Evolutionary conservation across 2,797 vertebrate species (phyloP), one percentile per base, ranked within the genome.

Genomic region (Muscicapa comitata): DNA sequence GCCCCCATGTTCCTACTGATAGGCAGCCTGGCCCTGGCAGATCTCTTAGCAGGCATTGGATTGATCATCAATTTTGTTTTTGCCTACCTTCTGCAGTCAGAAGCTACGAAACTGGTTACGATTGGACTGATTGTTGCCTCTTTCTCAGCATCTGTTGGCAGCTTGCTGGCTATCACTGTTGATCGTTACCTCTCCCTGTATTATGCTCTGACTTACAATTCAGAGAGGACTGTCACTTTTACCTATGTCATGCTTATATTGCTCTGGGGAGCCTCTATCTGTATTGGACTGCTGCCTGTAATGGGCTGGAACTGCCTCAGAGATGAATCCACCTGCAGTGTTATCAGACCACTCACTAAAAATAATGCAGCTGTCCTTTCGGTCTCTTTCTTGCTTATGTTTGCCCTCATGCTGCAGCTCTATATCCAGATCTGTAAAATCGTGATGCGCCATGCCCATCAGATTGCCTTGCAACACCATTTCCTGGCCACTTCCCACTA

Each of bases 341-440:
- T 99, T 96, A 99, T 99, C 95, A 98, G 99, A 65, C 99, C 99
- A 0, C 98, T 99, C 84, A 99, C 99, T 31, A 99, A 99, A 98
- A 99, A 99, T 98, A 99, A 99, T 78, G 97, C 99, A 3, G 99
- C 99, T 1, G 98, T 99, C 79, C 98, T 99, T 13, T 99, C 99
- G 0, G 97, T 99, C 83, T 99, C 99, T 84, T 99, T 99, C 98
- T 98, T 99, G 97, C 98, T 99, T 90, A 99, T 99, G 96, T 99
- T 99, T 25, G 99, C 99, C 51, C 98, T 99, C 95, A 99, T 99
- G 99, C 98, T 99, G 85, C 99, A 99, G 97, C 99, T 99, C 57
- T 99, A 99, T 78, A 98, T 99, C 65, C 99, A 99, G 97, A 99
- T 99, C 98, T 99, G 99, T 95, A 99, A 99, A 97, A 99, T 99